Evolutionary conservation across 2,113 vertebrate genomes (phyloP).

Genomic region (Callithrix jacchus): DNA sequence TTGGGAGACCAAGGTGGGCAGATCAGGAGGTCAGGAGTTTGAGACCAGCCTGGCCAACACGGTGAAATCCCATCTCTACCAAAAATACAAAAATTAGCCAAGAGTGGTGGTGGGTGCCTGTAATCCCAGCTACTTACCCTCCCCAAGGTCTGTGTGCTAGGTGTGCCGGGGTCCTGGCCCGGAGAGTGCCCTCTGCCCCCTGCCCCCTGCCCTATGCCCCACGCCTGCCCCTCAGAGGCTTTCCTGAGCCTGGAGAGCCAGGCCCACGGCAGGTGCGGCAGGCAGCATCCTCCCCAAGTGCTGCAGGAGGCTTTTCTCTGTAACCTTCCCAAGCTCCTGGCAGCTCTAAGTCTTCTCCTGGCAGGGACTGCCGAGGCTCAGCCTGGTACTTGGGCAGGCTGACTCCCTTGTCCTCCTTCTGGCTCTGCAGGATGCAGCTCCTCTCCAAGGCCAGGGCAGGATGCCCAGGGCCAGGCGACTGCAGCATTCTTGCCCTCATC

Average conservation of each 20-base stretch:
- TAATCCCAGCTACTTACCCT: not conserved
- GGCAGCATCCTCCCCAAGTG: not conserved
- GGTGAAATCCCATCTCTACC: too few relatives aligned
- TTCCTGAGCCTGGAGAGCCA: not conserved
- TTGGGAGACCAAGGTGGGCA: too few relatives aligned
- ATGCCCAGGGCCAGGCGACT: not conserved
- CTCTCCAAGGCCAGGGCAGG: not conserved
- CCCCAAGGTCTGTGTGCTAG: not conserved
- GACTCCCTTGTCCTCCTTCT: not conserved
- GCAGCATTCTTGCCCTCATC: not conserved
- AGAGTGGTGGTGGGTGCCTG: too few relatives aligned
- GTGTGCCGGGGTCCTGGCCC: not conserved
- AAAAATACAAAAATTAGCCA: too few relatives aligned
- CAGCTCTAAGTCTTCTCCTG: not conserved
- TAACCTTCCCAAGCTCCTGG: not conserved
- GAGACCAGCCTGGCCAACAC: too few relatives aligned
- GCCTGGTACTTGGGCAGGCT: not conserved
- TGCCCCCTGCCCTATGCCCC: not conserved
- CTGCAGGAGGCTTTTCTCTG: not conserved
- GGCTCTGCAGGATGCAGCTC: not conserved
- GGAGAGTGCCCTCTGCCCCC: rapidly evolving
- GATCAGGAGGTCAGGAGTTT: too few relatives aligned
- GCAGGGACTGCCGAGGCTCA: slow-evolving; percentile 43
- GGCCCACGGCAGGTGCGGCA: rapidly evolving
- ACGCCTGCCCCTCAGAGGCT: not conserved